Percentiles rank a stretch among this genome's conserved stretches.
These are phyloP conservation scores for Cloeon dipterum DNA, from an alignment of 2,888 invertebrate genomes.

Conservation along the genomic window DNA sequence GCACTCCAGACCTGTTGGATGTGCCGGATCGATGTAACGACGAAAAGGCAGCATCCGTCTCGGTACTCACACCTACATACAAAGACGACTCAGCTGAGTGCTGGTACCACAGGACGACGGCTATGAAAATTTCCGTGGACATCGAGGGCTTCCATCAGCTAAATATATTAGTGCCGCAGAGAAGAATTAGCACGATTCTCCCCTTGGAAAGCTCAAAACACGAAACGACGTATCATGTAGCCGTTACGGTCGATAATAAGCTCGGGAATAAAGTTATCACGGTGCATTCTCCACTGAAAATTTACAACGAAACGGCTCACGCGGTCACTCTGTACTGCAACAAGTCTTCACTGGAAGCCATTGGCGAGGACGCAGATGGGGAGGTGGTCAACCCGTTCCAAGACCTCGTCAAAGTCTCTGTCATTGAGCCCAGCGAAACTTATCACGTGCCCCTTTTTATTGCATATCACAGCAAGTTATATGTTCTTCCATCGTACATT, in stretches of 20 bases:
- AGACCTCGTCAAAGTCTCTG: conserved; percentile 43
- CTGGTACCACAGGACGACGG: too few relatives aligned
- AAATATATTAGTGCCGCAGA: conserved; percentile 37
- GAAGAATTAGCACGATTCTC: conserved; percentile 36
- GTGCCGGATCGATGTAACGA: too few relatives aligned
- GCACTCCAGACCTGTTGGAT: too few relatives aligned
- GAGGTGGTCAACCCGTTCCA: conserved; percentile 51
- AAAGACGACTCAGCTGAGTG: too few relatives aligned
- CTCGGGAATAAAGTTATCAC: conserved; percentile 33
- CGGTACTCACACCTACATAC: too few relatives aligned
- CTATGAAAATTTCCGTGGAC: conserved; percentile 35
- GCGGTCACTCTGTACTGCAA: conserved; percentile 51
- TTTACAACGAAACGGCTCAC: conserved; percentile 54
- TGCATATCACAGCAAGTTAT: conserved; percentile 58
- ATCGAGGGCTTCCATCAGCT: conserved; percentile 36
- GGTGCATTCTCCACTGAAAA: conserved; percentile 48
- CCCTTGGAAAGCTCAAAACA: conserved; percentile 35
- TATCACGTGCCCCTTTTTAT: conserved; percentile 55
- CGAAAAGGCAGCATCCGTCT: too few relatives aligned
- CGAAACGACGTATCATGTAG: conserved; percentile 38
- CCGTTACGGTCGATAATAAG: conserved; percentile 37
- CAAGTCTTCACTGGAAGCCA: conserved; percentile 39
- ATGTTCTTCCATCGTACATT: conserved; percentile 40
- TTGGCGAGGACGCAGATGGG: conserved; percentile 36
- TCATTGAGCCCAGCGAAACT: conserved; percentile 47